Base-by-base conservation (phyloP, 2,113 vertebrate species). In the Electrona antarctica region DNA sequence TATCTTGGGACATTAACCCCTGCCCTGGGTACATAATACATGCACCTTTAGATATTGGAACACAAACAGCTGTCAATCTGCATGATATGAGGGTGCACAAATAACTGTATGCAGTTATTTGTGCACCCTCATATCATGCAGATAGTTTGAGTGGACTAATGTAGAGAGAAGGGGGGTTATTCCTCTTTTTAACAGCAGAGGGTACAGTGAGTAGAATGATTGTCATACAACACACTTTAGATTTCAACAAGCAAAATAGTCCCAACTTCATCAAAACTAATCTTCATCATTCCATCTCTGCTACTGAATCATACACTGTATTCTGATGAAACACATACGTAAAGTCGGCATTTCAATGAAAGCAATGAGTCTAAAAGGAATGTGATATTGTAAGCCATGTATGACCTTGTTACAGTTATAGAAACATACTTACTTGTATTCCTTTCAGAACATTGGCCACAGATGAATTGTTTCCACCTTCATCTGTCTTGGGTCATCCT, bases 181-280 rank as follows among this genome's bases (percentile, higher is more conserved):
- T 64, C 67, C 50, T 46, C 50, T 21, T 8, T 45, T 41, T 15
- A 28, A 63, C 84, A 83, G 73, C 50, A 86, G 84, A 77, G 76
- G 76, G 75, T 21, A 15, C 15, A 1, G 7, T 49, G 47, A 33
- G 48, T 47, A 21, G 58, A 21, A 58, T 6, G 6, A 28, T 7
- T 11, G 11, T 48, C 47, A 51, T 28, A 51, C 15, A 52, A 29
- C 11, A 64, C 28, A 61, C 33, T 7, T 46, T 1, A 61, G 41
- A 46, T 61, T 9, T 46, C 6, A 47, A 41, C 7, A 47, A 61
- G 2, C 28, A 9, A 14, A 61, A 47, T 11, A 46, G 11, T 54
- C 51, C 11, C 11, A 13, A 54, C n/a, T 12, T 50, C 48, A 50
- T 50, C 49, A 50, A 21, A 21, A 21, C 21, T 54, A 51, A 63